Percentiles rank a stretch among this genome's conserved stretches.
Evolutionary conservation across 2,888 invertebrate genomes (phyloP).

Genomic region (Zaprionus lineosus): DNA sequence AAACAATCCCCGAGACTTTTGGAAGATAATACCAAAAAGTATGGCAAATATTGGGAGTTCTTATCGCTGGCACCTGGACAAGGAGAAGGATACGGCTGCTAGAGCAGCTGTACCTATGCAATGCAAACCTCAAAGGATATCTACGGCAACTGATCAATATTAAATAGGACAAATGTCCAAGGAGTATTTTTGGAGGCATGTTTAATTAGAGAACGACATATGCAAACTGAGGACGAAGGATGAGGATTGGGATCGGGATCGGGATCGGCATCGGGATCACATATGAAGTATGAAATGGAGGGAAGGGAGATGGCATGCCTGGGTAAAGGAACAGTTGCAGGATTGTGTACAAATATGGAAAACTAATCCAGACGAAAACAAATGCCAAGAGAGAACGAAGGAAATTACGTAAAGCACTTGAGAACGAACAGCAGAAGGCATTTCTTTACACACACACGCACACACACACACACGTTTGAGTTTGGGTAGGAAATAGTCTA

Average conservation of each 20-base stretch:
- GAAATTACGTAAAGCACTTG: slow-evolving; percentile 71
- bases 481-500: slow-evolving; percentile 23
- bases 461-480: not conserved
- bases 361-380: slow-evolving; percentile 59
- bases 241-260: slow-evolving; percentile 1
- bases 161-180: slow-evolving; percentile 60
- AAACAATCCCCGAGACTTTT: too few species aligned
- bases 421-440: slow-evolving; percentile 48
- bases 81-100: not conserved
- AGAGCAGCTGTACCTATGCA: slow-evolving; percentile 45
- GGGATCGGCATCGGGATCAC: slow-evolving; percentile 2
- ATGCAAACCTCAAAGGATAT: slow-evolving; percentile 19
- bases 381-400: too few species aligned
- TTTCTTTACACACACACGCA: not conserved
- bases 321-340: too few species aligned
- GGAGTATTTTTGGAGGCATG: slow-evolving; percentile 30
- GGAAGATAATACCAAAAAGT: too few species aligned
- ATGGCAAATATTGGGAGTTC: slow-evolving; percentile 27
- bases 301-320: slow-evolving; percentile 16
- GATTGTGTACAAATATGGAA: slow-evolving; percentile 50
- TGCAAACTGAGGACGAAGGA: slow-evolving; percentile 49
- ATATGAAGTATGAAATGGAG: slow-evolving; percentile 3
- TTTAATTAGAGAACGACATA: slow-evolving; percentile 73
- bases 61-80: slow-evolving; percentile 34
- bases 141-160: slow-evolving; percentile 45